A percentile compares a stretch with the other conserved stretches of the same genome.
These are phyloP conservation scores for Proisotoma minuta DNA, from an alignment of 2,888 invertebrate genomes.

Conservation along the genomic window DNA sequence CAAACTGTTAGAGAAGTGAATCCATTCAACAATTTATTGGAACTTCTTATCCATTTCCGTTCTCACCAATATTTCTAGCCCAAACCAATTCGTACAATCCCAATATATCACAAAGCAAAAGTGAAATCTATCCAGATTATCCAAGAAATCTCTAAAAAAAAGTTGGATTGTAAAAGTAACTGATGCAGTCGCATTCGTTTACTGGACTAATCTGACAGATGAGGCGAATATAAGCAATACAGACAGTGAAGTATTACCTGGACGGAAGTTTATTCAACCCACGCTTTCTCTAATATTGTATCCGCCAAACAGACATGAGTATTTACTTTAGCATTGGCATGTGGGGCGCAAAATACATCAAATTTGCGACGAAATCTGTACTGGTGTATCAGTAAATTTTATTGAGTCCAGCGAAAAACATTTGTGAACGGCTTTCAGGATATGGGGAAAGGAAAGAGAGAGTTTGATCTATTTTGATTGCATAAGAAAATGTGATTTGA, in stretches of 20 bases:
- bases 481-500: slow-evolving; percentile 23
- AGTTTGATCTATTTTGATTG: slow-evolving; percentile 16
- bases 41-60: neutral
- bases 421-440: neutral
- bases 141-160: no score
- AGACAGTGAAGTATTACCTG: slow-evolving; percentile 1
- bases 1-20: slow-evolving; percentile 1
- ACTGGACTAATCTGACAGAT: slow-evolving; percentile 8
- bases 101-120: neutral
- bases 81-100: slow-evolving; percentile 3
- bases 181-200: neutral
- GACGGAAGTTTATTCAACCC: no score
- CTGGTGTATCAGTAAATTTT: no score
- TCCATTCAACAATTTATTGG: neutral
- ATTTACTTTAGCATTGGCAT: no score
- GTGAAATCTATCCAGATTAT: neutral
- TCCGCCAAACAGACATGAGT: no score
- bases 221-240: neutral
- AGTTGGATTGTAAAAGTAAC: no score
- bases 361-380: no score
- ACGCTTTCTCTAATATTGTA: no score
- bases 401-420: no score
- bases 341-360: no score
- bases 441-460: slow-evolving; percentile 2
- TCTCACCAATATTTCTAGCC: neutral